Percentiles rank a stretch among this genome's conserved stretches.
phyloP scores from a whole-genome alignment of 2,797 vertebrate genomes.

The Brotula barbata region DNA sequence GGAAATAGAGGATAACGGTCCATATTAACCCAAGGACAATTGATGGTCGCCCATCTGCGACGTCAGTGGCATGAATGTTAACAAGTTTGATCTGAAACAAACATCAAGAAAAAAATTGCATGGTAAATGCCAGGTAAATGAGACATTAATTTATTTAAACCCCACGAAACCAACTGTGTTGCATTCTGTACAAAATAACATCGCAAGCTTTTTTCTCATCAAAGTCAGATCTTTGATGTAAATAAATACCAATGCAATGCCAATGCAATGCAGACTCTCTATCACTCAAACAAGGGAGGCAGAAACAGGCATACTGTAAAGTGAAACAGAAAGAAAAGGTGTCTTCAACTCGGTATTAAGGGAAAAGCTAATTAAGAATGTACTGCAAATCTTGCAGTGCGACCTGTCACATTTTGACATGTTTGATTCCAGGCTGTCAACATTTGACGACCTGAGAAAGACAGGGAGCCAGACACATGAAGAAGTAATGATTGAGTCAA shows the following conservation, averaged over 20 bases:
- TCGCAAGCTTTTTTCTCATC: conserved; percentile 45
- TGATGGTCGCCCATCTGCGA: conserved; percentile 94
- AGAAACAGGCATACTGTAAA: conserved; percentile 51
- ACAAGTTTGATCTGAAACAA: conserved; percentile 93
- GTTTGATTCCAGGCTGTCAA: conserved; percentile 21
- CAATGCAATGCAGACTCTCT: background rate
- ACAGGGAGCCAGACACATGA: conserved; percentile 15
- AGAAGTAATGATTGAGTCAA: conserved; percentile 29
- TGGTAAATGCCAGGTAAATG: conserved; percentile 15
- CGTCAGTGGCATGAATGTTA: conserved; percentile 98
- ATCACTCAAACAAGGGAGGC: conserved; percentile 49
- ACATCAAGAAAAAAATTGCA: conserved; percentile 28
- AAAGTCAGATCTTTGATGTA: conserved; percentile 64
- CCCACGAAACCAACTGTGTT: background rate
- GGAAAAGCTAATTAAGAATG: conserved; percentile 40
- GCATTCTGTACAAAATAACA: conserved; percentile 10
- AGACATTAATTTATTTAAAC: conserved; percentile 1
- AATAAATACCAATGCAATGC: conserved; percentile 22
- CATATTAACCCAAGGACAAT: conserved; percentile 96
- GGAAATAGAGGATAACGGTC: conserved; percentile 98
- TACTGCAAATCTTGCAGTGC: conserved; percentile 38
- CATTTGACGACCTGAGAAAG: conserved; percentile 17
- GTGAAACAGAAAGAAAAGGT: conserved; percentile 18
- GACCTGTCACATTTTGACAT: conserved; percentile 19
- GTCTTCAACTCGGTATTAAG: conserved; percentile 10